Evolutionary conservation across 2,797 vertebrate species (phyloP).

Genomic region (Decapterus maruadsi): DNA sequence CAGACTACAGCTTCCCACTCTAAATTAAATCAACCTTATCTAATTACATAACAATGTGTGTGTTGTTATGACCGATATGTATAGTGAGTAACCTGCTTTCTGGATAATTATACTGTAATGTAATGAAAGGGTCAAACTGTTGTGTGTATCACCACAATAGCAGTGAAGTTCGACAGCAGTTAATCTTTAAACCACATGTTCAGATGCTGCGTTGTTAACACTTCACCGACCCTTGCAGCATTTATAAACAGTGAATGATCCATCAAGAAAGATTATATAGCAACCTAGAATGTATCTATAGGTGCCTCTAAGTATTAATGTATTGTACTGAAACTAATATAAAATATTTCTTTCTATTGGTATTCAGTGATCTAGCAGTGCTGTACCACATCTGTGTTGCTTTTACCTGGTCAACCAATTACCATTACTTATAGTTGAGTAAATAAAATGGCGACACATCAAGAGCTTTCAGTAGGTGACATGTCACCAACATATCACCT

Average conservation of each 20-base stretch:
- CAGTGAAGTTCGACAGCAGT: neutral
- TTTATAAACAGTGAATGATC: neutral
- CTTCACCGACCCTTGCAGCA: neutral
- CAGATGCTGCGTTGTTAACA: neutral
- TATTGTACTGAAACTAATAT: no score
- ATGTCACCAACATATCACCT: no score
- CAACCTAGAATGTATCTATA: neutral
- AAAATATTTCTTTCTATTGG: no score
- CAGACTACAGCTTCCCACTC: neutral
- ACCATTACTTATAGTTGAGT: no score
- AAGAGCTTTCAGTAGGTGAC: no score
- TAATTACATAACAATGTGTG: neutral
- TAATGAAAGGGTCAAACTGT: neutral
- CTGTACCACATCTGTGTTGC: no score
- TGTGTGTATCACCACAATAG: neutral
- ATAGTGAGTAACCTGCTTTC: neutral
- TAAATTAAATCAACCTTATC: slow-evolving; percentile 4
- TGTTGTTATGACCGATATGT: slow-evolving; percentile 23
- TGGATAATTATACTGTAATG: neutral
- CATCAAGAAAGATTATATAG: neutral
- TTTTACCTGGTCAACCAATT: no score
- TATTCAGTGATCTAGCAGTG: no score
- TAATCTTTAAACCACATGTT: neutral
- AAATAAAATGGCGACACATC: no score
- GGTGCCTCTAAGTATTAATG: no score